phyloP scores from a whole-genome alignment of 2,797 vertebrate genomes.

The Bucorvus abyssinicus region DNA sequence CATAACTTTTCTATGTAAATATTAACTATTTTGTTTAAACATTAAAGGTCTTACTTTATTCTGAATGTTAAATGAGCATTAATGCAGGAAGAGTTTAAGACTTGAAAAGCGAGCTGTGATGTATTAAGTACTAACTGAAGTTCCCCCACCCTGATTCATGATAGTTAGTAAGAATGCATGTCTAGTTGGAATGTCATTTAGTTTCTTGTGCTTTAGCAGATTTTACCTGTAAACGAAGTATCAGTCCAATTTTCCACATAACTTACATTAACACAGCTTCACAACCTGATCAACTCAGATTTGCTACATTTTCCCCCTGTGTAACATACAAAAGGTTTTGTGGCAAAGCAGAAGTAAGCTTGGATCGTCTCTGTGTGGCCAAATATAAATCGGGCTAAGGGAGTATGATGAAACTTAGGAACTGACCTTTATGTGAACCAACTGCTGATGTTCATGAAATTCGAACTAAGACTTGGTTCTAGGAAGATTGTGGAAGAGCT shows the following conservation, averaged over 20 bases:
- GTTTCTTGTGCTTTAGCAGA: conserved; percentile 33
- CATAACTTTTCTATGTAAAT: conserved; percentile 69
- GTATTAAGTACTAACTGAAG: conserved; percentile 50
- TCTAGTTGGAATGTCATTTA: conserved; percentile 56
- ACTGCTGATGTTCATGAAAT: conserved; percentile 55
- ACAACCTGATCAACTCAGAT: neutral
- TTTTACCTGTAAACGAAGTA: conserved; percentile 25
- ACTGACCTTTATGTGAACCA: conserved; percentile 61
- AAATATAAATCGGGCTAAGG: neutral
- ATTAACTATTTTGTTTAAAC: conserved; percentile 70
- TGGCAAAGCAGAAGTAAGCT: neutral
- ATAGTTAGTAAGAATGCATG: conserved; percentile 52
- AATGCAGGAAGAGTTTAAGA: conserved; percentile 47
- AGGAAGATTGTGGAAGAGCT: conserved; percentile 39
- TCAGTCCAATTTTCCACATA: conserved; percentile 28
- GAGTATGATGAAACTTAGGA: conserved; percentile 30
- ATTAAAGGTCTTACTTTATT: conserved; percentile 66
- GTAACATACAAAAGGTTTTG: neutral
- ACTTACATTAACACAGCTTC: conserved; percentile 22
- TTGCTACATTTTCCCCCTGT: neutral
- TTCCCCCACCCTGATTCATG: conserved; percentile 51
- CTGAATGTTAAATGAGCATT: conserved; percentile 47
- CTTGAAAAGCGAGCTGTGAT: conserved; percentile 55
- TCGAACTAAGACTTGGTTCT: conserved; percentile 37
- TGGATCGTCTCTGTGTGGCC: neutral